Base-by-base conservation (phyloP, 2,888 invertebrate genomes). In the Gasteruption jaculator region DNA sequence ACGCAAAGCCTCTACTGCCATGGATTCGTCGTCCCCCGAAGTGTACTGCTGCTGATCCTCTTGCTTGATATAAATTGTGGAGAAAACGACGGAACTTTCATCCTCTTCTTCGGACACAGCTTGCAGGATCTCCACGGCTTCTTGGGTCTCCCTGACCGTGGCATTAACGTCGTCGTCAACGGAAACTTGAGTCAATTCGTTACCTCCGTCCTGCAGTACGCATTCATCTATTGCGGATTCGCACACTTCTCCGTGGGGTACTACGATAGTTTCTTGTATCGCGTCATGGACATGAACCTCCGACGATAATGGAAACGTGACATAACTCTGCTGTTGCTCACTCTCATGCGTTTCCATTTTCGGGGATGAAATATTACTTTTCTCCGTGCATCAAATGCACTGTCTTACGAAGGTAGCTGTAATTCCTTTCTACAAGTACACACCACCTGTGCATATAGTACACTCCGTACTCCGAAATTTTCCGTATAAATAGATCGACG, bases 1-100 rank as follows among this genome's bases (percentile, higher is more conserved):
- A 10, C 73, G 57, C 5, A 74, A 50, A 1, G 74, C 74, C 56
- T 74, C 74, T 4, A 73, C 73, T 21, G 74, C 74, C 72, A 73
- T 71, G 1, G 68, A 67, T 22, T 70, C 70, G 24, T 68, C 68
- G 12, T 70, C 69, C 1, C 66, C 68, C 1, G 68, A 67, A 1
- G 62, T 69, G 14, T 65, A 62, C 27, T 59, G 61, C 6, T 61
- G 61, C n/a, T 54, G 58, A 18, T 61, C 57, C 38, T 68, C 66
- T 31, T 65, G 50, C 21, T 68, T 68, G 32, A 65, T 61, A 10
- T 64, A 63, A 45, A 65, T 60, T n/a, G 59, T 53, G 34, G 61
- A 64, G 5, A 57, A 54, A 6, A 53, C 49, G 0, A 58, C 40
- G 5, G 43, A 49, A 16, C 56, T 55, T 1, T 62, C 60, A n/a